These are phyloP conservation scores for Entomobrya proxima DNA, from an alignment of 2,888 invertebrate genomes.

Conservation along the genomic window DNA sequence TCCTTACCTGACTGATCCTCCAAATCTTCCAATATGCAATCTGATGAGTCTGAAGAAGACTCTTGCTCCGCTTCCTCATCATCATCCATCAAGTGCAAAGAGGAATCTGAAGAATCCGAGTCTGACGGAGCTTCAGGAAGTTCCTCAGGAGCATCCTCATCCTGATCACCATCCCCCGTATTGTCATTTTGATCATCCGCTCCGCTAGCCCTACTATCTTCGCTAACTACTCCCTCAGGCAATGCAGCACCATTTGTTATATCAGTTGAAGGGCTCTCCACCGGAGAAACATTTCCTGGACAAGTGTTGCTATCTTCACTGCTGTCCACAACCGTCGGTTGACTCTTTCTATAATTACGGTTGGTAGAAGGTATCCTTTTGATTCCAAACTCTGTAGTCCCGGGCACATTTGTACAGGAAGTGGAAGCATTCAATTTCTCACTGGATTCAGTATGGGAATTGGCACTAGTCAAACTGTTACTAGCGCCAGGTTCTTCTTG, in stretches of 20 bases:
- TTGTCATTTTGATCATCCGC: not conserved
- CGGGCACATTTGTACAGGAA: not conserved
- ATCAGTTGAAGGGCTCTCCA: too few relatives aligned
- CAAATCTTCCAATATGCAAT: slow-evolving; percentile 72
- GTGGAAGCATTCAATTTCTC: not conserved
- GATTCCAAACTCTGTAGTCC: not conserved
- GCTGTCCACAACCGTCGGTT: slow-evolving; percentile 27
- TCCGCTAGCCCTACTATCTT: not conserved
- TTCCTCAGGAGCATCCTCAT: slow-evolving; percentile 44
- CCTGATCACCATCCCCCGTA: slow-evolving; percentile 20
- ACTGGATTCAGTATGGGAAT: not conserved
- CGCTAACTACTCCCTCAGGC: not conserved
- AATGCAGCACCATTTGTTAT: not conserved
- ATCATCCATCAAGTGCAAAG: slow-evolving; percentile 60
- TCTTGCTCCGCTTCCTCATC: slow-evolving; percentile 63
- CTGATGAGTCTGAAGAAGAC: slow-evolving; percentile 67
- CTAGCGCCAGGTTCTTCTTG: not conserved
- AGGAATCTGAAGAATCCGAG: slow-evolving; percentile 48
- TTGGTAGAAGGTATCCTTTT: slow-evolving; percentile 39
- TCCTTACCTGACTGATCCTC: slow-evolving; percentile 62
- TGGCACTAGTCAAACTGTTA: not conserved
- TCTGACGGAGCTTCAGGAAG: not conserved
- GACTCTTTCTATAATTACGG: slow-evolving; percentile 62
- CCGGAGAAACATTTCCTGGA: not conserved
- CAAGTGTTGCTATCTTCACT: slow-evolving; percentile 45